Base-by-base conservation (phyloP, 2,113 vertebrate genomes). In the Pelusios castaneus region DNA sequence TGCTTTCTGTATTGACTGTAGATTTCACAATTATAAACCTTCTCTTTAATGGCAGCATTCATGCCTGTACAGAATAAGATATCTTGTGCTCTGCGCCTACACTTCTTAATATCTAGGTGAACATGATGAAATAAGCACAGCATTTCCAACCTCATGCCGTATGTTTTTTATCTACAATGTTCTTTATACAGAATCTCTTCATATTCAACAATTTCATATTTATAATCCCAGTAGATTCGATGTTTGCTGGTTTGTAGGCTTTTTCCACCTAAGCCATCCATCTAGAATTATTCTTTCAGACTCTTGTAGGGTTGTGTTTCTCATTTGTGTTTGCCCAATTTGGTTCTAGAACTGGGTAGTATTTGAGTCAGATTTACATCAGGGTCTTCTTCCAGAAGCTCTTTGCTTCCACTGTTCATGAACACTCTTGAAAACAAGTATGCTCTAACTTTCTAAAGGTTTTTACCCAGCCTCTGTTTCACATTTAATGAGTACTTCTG, bases 31-130 rank as follows among this genome's bases (percentile, higher is more conserved):
- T 54, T 22, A 34, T 0, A 12, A 11, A 3, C 22, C 0, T 21
- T 21, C 14, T 41, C 24, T 85, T 67, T 34, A 47, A 25, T 31
- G 25, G 76, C 34, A 13, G 7, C 43, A 49, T 27, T 24, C 17
- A 47, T n/a, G 10, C 0, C 0, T 17, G 79, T 31, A 21, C 43
- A 81, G 52, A 38, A 79, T 0, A 63, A 84, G 86, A 82, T 67
- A 47, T 22, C 2, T 2, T 3, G 54, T 34, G 6, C 16, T 58
- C 34, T 54, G 55, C 45, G 73, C 58, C 1, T 2, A 5, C 1
- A 8, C 12, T n/a, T 87, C 76, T 41, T 0, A 3, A 0, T 6
- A 5, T 3, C 51, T 13, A 22, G 11, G 47, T 75, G 55, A 92
- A 43, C 56, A 56, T 27, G 5, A 4, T 2, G 31, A 63, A 43